Base-by-base conservation (phyloP, 2,888 invertebrate genomes). In the Dicyrtoma fusca region DNA sequence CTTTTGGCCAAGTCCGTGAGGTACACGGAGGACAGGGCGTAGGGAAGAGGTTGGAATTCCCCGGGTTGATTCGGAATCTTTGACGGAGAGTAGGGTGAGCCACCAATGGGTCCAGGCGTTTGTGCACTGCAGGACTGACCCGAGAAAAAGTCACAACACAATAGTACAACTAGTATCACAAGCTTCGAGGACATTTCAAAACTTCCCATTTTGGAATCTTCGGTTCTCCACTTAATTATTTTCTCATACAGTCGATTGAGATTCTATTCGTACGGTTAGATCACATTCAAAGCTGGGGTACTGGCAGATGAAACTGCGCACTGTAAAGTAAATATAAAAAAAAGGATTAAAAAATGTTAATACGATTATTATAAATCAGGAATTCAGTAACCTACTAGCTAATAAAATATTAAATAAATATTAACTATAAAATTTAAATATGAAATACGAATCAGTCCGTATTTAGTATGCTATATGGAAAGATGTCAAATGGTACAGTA, bases 1-100 rank as follows among this genome's bases (percentile, higher is more conserved):
- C 75, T 69, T 49, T 75, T 73, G 10, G 79, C 79, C 65, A 80
- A 70, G 62, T 79, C 77, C 10, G 77, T 78, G 47, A 80, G 68
- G 57, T 80, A 80, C 3, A 78, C 77, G 14, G 79, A 77, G 1
- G 78, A 78, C 26, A 80, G 55, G 1, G 80, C 80, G 23, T 80
- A 80, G 0, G 80, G 79, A 53, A 72, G 73, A 1, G 79, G 79
- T 53, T 72, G 71, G n/a, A 42, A 45, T 6, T 13, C 17, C 4
- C 4, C 3, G n/a, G 47, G 49, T 23, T 47, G 19, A 11, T 57
- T 51, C 19, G 59, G 42, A n/a, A 1, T 47, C 23, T 62, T 57
- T 19, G 19, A 19, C 1, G 65, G 26, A 1, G 57, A 57, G 49
- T 71, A 71, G 1, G 71, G 71, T 1, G 71, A 71, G 8, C 71